These are phyloP conservation scores for Acipenser ruthenus DNA, from an alignment of 2,797 vertebrate species.

Conservation along the genomic window DNA sequence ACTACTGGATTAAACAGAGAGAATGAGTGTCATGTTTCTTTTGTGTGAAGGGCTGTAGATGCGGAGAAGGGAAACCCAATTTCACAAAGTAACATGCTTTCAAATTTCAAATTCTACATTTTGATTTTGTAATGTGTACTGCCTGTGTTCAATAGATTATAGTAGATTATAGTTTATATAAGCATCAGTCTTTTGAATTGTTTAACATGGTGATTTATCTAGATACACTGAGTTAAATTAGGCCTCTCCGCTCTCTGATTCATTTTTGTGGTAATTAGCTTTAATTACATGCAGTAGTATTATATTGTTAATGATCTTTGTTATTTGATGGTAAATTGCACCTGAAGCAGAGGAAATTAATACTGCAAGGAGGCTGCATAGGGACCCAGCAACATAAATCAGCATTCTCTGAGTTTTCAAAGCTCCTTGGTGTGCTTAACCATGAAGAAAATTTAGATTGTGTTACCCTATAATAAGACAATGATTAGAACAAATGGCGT, in stretches of 20 bases:
- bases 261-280: conserved; percentile 12
- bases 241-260: not conserved
- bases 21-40: too few species aligned
- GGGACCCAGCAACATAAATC: not conserved
- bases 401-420: not conserved
- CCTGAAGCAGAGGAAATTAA: conserved; percentile 4
- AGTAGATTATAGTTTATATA: not conserved
- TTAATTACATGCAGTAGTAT: conserved; percentile 16
- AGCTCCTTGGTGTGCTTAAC: not conserved
- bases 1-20: too few species aligned
- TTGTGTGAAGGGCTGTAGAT: too few species aligned
- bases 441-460: not conserved
- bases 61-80: too few species aligned
- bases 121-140: too few species aligned
- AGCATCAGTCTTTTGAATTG: not conserved
- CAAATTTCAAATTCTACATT: too few species aligned
- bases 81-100: too few species aligned
- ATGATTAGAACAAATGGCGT: conserved; percentile 6
- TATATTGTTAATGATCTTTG: conserved; percentile 8
- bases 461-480: not conserved
- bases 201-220: not conserved
- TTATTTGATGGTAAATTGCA: conserved; percentile 3
- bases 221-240: not conserved
- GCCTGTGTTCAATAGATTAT: too few species aligned
- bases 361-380: not conserved